Evolutionary conservation across 92 coral and sea anemone genomes (phyloP).

Genomic region (Anthopleura xanthogrammica): DNA sequence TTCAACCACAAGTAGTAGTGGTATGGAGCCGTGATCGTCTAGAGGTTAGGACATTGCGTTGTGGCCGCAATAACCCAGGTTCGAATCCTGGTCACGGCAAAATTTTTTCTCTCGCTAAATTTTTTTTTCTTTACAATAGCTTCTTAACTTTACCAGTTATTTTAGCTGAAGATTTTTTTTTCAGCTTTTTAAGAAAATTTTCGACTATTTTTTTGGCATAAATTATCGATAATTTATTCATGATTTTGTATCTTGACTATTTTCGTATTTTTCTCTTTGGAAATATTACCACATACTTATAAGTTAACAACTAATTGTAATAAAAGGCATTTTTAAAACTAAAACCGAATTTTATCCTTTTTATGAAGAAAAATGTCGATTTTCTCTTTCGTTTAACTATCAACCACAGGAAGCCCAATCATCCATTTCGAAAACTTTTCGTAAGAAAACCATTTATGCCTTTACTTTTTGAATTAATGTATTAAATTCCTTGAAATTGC

Average conservation of each 20-base stretch:
- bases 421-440: not conserved
- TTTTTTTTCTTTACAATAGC: not conserved
- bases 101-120: not conserved
- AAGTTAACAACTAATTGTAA: not conserved
- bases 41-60: slow-evolving; percentile 98
- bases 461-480: not conserved
- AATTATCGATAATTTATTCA: not conserved
- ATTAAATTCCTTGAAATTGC: no score
- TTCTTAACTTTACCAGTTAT: not conserved
- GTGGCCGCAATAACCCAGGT: slow-evolving; percentile 99
- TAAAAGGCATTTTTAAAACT: no score
- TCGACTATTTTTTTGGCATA: not conserved
- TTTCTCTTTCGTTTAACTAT: not conserved
- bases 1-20: slow-evolving; percentile 19
- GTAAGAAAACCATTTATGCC: not conserved
- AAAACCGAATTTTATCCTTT: not conserved
- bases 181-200: not conserved
- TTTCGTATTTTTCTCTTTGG: not conserved
- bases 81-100: slow-evolving; percentile 99
- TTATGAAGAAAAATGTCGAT: not conserved
- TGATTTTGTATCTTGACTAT: not conserved
- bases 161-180: not conserved
- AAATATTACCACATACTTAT: not conserved
- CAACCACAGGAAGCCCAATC: slow-evolving; percentile 30
- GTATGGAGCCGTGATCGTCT: slow-evolving; percentile 85